Conservation (phyloP, 2,888 invertebrate species). For the Lapara coniferarum region DNA sequence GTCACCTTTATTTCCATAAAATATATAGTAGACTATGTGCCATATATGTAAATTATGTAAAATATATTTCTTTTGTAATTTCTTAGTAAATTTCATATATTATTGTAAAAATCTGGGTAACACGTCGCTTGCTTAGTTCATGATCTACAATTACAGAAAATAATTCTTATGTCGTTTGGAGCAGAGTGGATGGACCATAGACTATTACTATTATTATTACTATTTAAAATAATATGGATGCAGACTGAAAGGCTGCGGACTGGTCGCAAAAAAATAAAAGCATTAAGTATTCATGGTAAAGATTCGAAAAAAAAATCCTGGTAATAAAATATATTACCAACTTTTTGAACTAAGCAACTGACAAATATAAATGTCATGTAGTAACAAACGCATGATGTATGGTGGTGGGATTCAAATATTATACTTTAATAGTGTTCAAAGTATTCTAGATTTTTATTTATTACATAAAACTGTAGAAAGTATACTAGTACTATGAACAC, state of each 20-base stretch:
- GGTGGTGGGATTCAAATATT: conserved; percentile 39
- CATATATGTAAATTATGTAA: background rate
- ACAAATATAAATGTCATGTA: conserved; percentile 29
- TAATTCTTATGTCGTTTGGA: too few species aligned
- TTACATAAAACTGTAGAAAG: too few species aligned
- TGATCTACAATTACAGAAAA: too few species aligned
- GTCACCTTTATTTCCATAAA: too few species aligned
- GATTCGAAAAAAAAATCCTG: too few species aligned
- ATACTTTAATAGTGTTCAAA: background rate
- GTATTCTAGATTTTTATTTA: too few species aligned
- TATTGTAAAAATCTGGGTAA: background rate
- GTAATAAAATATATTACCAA: background rate
- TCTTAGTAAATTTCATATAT: background rate
- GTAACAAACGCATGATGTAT: conserved; percentile 43
- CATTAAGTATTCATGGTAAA: too few species aligned
- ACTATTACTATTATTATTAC: too few species aligned
- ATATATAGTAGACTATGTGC: background rate
- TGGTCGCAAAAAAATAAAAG: too few species aligned
- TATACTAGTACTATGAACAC: background rate
- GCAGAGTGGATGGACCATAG: too few species aligned
- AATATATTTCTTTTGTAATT: conserved; percentile 8
- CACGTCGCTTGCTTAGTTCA: background rate
- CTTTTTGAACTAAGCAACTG: background rate
- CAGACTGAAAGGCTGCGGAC: too few species aligned
- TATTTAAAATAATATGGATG: too few species aligned